Evolutionary conservation across 2,888 invertebrate species (phyloP), one percentile per base, ranked within the genome.

Genomic region (Gandaritis pyraliata): DNA sequence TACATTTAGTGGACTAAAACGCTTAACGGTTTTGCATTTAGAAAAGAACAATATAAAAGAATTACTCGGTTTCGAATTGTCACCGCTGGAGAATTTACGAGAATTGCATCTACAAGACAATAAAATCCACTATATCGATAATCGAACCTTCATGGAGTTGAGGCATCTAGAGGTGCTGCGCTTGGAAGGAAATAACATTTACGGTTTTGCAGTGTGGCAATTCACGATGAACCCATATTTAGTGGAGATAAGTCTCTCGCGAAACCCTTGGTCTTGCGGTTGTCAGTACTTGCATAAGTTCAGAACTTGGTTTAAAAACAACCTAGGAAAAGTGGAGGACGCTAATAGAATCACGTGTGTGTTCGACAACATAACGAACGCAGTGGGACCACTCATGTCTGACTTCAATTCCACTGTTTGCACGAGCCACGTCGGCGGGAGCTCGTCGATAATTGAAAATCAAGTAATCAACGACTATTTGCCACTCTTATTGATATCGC

Each of bases 231-330:
- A 97, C 90, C 96, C 97, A 18, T 97, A 97, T 88, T 94, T 98
- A 78, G 96, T 96, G n/a, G 96, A 96, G 86, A 95, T 98, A 75
- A 95, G 95, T 57, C 93, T 98, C 68, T 94, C 96, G 60, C 95
- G 95, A 74, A 98, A 98, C 85, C 95, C 96, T 52, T 98, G 98
- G 98, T 96, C 96, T 69, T 98, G 98, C 87, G 97, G 97, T 82
- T 98, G 98, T 88, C 94, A 94, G 74, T 97, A 96, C 85, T 88
- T 97, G 76, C 95, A 95, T 73, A 94, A 95, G 81, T 96, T 96
- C 80, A 94, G 96, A 75, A 94, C 94, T 72, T 98, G 97, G 95
- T 94, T 97, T 79, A 94, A 94, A 74, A 94, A 94, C 65, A 96
- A 96, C 84, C 93, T 94, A 49, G 96, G 95, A 63, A 97, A 97